Evolutionary conservation across 2,113 vertebrate species (phyloP).

Genomic region (Pitta sordida): DNA sequence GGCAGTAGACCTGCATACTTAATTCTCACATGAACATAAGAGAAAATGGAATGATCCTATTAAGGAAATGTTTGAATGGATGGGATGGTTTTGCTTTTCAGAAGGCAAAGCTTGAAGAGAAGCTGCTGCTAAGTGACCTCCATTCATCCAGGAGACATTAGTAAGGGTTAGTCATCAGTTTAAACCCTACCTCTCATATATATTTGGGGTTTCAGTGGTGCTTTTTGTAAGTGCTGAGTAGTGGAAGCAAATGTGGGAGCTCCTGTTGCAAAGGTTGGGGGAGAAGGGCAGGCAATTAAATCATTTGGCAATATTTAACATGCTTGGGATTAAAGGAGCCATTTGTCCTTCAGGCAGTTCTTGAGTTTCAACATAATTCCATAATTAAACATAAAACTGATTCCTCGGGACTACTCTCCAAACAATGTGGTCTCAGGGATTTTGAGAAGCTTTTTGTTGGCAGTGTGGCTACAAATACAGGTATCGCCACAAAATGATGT

Average conservation of each 20-base stretch:
- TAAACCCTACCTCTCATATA: not conserved
- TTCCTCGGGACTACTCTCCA: not conserved
- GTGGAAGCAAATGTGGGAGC: not conserved
- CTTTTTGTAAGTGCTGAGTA: not conserved
- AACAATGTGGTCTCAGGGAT: not conserved
- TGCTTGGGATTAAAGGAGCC: not conserved
- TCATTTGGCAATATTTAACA: not conserved
- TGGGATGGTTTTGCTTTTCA: not conserved
- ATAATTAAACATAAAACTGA: not conserved
- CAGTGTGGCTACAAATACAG: not conserved
- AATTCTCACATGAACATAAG: conserved; percentile 16
- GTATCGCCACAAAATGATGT: not conserved
- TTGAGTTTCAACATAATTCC: not conserved
- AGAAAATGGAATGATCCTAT: not conserved
- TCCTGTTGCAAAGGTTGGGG: not conserved
- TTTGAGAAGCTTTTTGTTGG: not conserved
- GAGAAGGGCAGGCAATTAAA: not conserved
- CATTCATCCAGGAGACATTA: not conserved
- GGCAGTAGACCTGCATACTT: conserved; percentile 38
- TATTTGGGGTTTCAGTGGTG: not conserved
- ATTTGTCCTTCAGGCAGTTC: not conserved
- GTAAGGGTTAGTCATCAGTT: not conserved
- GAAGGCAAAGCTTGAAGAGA: not conserved
- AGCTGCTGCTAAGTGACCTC: not conserved
- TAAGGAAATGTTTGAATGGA: not conserved